Percentiles rank a stretch among this genome's conserved stretches.
Conservation (phyloP, 2,113 vertebrate species). For the Elephantulus edwardii region DNA sequence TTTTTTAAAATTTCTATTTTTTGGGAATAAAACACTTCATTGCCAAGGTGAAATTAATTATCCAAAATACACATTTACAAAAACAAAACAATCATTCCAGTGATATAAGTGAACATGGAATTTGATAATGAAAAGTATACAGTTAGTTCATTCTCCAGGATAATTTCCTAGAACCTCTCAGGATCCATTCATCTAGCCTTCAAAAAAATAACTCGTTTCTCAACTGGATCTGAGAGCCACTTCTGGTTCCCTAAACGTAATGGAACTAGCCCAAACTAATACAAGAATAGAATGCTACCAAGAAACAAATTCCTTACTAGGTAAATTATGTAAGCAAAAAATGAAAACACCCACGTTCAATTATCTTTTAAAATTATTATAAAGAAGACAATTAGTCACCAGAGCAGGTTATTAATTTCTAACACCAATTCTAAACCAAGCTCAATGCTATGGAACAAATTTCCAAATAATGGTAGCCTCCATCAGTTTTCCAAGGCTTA, state of each 20-base stretch:
- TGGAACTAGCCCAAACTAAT: background rate
- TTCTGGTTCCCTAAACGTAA: background rate
- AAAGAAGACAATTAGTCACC: background rate
- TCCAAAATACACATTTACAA: background rate
- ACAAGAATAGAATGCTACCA: background rate
- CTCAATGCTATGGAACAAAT: too few species aligned
- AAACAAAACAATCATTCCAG: background rate
- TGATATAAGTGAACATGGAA: background rate
- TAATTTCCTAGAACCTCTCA: background rate
- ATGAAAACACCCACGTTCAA: background rate
- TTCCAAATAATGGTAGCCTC: too few species aligned
- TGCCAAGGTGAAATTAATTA: background rate
- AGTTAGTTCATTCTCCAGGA: background rate
- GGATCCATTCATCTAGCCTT: background rate
- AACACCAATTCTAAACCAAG: too few species aligned
- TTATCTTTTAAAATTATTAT: constrained; percentile 14
- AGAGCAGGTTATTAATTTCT: background rate
- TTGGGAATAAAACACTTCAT: background rate
- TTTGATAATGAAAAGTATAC: background rate
- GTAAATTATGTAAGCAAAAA: background rate
- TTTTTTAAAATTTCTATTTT: background rate
- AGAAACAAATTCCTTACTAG: background rate
- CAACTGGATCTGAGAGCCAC: background rate
- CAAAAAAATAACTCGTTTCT: constrained; percentile 21
- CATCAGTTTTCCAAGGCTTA: too few species aligned